A percentile compares a stretch with the other conserved stretches of the same genome.
Conservation (phyloP, 2,888 invertebrate genomes). For the Zygothrica quintamaculata region DNA sequence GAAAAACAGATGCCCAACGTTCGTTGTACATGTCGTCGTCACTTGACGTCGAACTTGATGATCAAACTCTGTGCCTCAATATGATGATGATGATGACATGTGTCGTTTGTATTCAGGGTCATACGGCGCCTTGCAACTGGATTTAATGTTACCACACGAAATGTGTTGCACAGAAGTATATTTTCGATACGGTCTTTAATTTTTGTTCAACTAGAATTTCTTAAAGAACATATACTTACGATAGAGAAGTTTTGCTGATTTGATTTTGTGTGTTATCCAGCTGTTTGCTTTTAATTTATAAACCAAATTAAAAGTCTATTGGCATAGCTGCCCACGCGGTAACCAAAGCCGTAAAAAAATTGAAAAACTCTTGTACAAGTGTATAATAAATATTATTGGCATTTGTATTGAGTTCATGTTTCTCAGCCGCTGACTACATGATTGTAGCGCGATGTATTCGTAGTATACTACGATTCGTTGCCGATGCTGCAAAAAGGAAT, state of each 20-base stretch:
- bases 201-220: too few species aligned
- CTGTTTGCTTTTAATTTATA: too few species aligned
- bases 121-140: slow-evolving; percentile 68
- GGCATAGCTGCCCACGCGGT: slow-evolving; percentile 2
- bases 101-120: slow-evolving; percentile 60
- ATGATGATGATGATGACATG: slow-evolving; percentile 70
- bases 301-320: too few species aligned
- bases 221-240: too few species aligned
- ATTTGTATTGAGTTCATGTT: slow-evolving; percentile 76
- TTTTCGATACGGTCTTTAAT: too few species aligned
- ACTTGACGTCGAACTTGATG: slow-evolving; percentile 23
- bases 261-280: too few species aligned
- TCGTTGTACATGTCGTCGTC: background rate
- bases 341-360: slow-evolving; percentile 5
- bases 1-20: slow-evolving; percentile 58
- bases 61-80: slow-evolving; percentile 38
- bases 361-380: slow-evolving; percentile 34
- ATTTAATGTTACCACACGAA: slow-evolving; percentile 46
- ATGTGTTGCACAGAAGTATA: background rate
- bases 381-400: slow-evolving; percentile 62
- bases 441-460: slow-evolving; percentile 73
- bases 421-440: slow-evolving; percentile 61
- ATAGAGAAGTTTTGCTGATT: too few species aligned
- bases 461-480: slow-evolving; percentile 65
- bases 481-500: slow-evolving; percentile 73